Base-by-base conservation (phyloP, 1,140 invertebrate species). In the Calephelis nemesis region DNA sequence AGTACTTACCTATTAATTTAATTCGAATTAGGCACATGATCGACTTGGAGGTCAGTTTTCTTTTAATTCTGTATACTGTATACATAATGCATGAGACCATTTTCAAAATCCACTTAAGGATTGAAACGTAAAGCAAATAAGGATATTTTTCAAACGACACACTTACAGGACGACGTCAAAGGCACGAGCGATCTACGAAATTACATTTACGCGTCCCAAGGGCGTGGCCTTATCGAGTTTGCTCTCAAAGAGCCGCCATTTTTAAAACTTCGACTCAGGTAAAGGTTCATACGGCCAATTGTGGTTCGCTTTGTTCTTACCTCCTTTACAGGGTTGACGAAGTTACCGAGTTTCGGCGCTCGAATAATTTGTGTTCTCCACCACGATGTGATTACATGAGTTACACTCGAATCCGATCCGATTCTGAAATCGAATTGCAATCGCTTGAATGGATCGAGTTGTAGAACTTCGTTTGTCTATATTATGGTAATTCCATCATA, bases 191-290 rank as follows among this genome's bases (percentile, higher is more conserved):
- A 88, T 83, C 79, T 81, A 58, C 66, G 81, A 88, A 89, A 91
- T 91, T 88, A 79, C 79, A 88, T 91, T 88, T 90, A 84, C 88
- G 86, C 87, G 86, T 91, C 88, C 88, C 88, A 80, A 78, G 86
- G 84, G 87, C 79, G 74, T 69, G 67, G 74, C 75, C 82, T 91
- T 84, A 91, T 91, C 79, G 88, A 90, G 81, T 91, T 89, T 82
- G 63, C 79, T 81, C 74, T 89, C 88, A 91, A 91, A 91, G 85
- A 89, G 83, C 83, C 78, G 84, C 83, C 85, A 89, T 91, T 91
- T 91, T 91, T 88, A 89, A 91, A 91, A 91, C 73, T 91, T 89
- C 82, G 77, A 86, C 78, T 83, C 88, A 90, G 85, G 88, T 88
- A 88, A 79, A 71, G 83, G 77, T 77, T 75, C 78, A 69, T 72